phyloP scores from a whole-genome alignment of 2,888 invertebrate species.

The Alcis repandata region DNA sequence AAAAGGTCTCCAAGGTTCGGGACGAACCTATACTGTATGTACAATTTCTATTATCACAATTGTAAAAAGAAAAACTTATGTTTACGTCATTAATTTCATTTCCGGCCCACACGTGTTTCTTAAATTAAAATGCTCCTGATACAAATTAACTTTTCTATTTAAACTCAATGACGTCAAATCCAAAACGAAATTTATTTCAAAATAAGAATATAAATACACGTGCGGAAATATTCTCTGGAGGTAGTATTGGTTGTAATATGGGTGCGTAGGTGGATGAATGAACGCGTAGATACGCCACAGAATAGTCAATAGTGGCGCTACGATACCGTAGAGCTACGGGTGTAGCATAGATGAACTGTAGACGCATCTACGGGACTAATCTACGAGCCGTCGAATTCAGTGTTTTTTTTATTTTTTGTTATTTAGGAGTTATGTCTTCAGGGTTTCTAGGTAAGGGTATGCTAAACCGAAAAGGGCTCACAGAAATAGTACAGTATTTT shows the following conservation, averaged over 20 bases:
- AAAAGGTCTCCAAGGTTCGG: no score
- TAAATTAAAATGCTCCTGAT: background rate
- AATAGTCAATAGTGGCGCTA: background rate
- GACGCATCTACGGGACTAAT: background rate
- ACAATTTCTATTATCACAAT: no score
- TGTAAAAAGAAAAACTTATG: no score
- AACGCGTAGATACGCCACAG: background rate
- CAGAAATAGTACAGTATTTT: no score
- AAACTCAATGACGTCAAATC: background rate
- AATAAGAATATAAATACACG: background rate
- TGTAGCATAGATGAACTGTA: constrained; percentile 6
- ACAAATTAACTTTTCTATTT: background rate
- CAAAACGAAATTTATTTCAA: background rate
- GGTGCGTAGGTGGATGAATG: background rate
- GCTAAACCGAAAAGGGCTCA: no score
- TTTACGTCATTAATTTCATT: no score
- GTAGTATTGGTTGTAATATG: background rate
- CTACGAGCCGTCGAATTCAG: background rate
- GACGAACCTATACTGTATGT: no score
- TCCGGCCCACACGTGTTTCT: background rate
- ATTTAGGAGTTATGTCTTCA: no score
- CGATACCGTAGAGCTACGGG: background rate
- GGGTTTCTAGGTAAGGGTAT: no score
- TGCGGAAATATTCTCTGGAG: background rate
- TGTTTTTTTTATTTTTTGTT: background rate